Percentiles rank a stretch among this genome's conserved stretches.
Evolutionary conservation across 2,888 invertebrate genomes (phyloP).

Genomic region (Leucophenga maculata): DNA sequence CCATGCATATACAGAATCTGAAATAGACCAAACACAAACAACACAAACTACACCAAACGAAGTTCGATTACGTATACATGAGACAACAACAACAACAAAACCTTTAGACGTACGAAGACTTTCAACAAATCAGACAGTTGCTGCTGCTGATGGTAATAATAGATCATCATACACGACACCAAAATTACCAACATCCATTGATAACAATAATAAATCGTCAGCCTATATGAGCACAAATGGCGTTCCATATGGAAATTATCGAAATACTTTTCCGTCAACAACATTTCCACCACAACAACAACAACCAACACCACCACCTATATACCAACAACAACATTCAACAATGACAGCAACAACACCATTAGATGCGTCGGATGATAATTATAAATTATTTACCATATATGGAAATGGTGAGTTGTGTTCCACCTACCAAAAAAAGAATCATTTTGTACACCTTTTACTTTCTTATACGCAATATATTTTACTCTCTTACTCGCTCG

Average conservation of each 20-base stretch:
- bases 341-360: slow-evolving; percentile 58
- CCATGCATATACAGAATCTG: not conserved
- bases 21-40: not conserved
- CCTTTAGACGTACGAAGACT: slow-evolving; percentile 33
- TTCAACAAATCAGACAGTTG: slow-evolving; percentile 43
- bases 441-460: slow-evolving; percentile 34
- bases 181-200: slow-evolving; percentile 38
- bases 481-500: slow-evolving; percentile 4
- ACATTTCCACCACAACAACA: slow-evolving; percentile 33
- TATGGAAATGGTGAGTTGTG: slow-evolving; percentile 72
- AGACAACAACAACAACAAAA: not conserved
- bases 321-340: slow-evolving; percentile 62
- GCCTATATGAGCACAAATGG: slow-evolving; percentile 60
- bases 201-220: slow-evolving; percentile 42
- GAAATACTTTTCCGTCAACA: slow-evolving; percentile 42
- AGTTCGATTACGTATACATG: not conserved
- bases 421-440: not conserved
- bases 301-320: slow-evolving; percentile 48
- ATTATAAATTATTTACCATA: slow-evolving; percentile 72
- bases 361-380: slow-evolving; percentile 67
- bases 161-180: slow-evolving; percentile 15
- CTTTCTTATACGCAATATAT: slow-evolving; percentile 37
- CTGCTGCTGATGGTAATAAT: slow-evolving; percentile 35
- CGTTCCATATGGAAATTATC: slow-evolving; percentile 64
- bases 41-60: not conserved